A percentile compares a stretch with the other conserved stretches of the same genome.
These are phyloP conservation scores for Stenodema calcarata DNA, from an alignment of 2,888 invertebrate genomes.

Conservation along the genomic window DNA sequence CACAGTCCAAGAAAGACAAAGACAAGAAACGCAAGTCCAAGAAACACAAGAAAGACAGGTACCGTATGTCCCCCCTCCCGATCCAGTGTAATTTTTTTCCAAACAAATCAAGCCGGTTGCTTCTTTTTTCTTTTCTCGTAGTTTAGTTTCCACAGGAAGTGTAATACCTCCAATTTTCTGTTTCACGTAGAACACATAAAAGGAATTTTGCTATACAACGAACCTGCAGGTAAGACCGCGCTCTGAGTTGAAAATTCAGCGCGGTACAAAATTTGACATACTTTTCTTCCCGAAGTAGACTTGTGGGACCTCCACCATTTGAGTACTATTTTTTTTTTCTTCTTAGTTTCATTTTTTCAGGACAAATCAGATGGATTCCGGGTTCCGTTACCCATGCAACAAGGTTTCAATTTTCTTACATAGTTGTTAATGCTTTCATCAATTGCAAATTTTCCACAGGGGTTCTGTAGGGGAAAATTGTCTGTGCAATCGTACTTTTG, in stretches of 20 bases:
- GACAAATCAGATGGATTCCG: background rate
- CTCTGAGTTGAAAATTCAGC: background rate
- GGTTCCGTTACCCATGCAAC: background rate
- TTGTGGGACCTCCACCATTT: background rate
- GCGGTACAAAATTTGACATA: background rate
- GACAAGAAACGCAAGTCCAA: conserved; percentile 76
- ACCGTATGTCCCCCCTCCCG: conserved; percentile 55
- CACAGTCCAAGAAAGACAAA: conserved; percentile 59
- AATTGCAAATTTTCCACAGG: too few species aligned
- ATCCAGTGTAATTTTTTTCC: background rate
- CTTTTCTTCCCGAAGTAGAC: background rate
- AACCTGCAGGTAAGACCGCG: conserved; percentile 51
- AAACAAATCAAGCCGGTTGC: conserved; percentile 9
- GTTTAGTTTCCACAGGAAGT: conserved; percentile 47
- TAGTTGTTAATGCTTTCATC: background rate
- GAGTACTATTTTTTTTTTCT: background rate
- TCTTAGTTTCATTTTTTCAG: background rate
- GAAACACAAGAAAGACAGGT: conserved; percentile 72
- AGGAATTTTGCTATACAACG: conserved; percentile 48
- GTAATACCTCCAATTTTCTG: conserved; percentile 56
- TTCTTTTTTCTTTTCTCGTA: conserved; percentile 44
- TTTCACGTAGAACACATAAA: conserved; percentile 56
- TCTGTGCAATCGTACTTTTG: background rate
- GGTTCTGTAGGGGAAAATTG: background rate
- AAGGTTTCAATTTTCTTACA: background rate